phyloP scores from a whole-genome alignment of 2,113 vertebrate genomes.

The Octodon degus region DNA sequence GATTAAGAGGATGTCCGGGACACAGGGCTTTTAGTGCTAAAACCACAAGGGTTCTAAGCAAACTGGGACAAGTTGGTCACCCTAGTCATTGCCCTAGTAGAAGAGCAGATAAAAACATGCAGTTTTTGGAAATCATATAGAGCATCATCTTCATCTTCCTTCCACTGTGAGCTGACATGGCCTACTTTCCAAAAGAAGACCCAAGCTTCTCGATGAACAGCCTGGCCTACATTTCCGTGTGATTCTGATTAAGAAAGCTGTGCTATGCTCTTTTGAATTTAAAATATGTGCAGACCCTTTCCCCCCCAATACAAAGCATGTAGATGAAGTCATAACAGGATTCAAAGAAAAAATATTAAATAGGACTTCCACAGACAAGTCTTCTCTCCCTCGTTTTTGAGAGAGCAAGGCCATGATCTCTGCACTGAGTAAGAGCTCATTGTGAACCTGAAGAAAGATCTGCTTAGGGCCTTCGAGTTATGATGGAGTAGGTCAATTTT shows the following conservation, averaged over 20 bases:
- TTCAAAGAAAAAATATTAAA: conserved; percentile 56
- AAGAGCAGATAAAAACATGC: conserved; percentile 46
- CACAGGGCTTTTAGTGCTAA: not conserved
- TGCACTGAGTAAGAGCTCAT: conserved; percentile 41
- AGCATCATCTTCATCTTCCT: conserved; percentile 38
- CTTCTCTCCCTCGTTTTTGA: not conserved
- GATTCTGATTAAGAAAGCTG: conserved; percentile 52
- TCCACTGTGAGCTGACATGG: not conserved
- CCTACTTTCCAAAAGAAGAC: conserved; percentile 61
- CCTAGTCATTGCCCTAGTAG: not conserved
- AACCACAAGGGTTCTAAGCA: not conserved
- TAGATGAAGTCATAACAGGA: conserved; percentile 47
- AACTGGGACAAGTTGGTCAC: not conserved
- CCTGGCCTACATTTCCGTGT: conserved; percentile 50
- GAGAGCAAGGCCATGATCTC: not conserved
- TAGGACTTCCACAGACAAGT: conserved; percentile 46
- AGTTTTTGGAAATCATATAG: not conserved
- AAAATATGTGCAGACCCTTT: conserved; percentile 16
- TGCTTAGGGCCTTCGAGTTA: conserved; percentile 53
- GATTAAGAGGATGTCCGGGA: not conserved
- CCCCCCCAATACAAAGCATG: conserved; percentile 8
- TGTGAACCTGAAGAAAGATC: conserved; percentile 54
- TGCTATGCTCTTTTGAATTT: conserved; percentile 48
- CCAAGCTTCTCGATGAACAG: not conserved
- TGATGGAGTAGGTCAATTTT: conserved; percentile 75